Evolutionary conservation across 2,888 invertebrate species (phyloP).

Genomic region (Platycnemis pennipes): DNA sequence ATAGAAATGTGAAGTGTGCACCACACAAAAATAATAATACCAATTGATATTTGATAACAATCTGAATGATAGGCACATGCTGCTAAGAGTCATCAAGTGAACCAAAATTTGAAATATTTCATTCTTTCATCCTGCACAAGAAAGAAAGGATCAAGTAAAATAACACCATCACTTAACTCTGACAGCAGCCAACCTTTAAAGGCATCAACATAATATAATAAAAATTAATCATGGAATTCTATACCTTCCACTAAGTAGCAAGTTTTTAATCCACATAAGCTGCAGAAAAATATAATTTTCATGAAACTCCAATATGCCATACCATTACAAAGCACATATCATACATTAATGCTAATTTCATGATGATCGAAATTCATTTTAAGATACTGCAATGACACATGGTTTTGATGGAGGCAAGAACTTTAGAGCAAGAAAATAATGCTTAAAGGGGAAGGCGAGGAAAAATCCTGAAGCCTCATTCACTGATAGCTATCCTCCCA

Average conservation of each 20-base stretch:
- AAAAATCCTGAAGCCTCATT: neutral
- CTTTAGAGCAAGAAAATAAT: neutral
- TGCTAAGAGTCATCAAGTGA: neutral
- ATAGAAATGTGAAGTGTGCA: constrained; percentile 30
- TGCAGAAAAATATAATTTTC: neutral
- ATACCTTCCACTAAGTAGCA: neutral
- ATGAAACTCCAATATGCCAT: neutral
- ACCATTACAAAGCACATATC: neutral
- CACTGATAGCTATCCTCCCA: neutral
- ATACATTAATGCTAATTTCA: neutral
- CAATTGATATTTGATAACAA: neutral
- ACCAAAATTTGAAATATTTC: neutral
- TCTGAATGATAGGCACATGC: neutral
- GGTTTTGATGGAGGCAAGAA: neutral
- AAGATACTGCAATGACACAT: neutral
- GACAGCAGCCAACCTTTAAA: neutral
- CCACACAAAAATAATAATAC: neutral
- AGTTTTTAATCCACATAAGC: neutral
- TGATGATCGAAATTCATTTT: neutral
- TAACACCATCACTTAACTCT: neutral
- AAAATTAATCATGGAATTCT: neutral
- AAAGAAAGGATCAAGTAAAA: neutral
- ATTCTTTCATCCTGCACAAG: neutral
- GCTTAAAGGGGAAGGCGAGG: neutral
- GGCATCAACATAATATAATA: neutral